A percentile compares a stretch with the other conserved stretches of the same genome.
These are phyloP conservation scores for Drosophila serrata DNA, from an alignment of 1,140 invertebrate species.

Conservation along the genomic window DNA sequence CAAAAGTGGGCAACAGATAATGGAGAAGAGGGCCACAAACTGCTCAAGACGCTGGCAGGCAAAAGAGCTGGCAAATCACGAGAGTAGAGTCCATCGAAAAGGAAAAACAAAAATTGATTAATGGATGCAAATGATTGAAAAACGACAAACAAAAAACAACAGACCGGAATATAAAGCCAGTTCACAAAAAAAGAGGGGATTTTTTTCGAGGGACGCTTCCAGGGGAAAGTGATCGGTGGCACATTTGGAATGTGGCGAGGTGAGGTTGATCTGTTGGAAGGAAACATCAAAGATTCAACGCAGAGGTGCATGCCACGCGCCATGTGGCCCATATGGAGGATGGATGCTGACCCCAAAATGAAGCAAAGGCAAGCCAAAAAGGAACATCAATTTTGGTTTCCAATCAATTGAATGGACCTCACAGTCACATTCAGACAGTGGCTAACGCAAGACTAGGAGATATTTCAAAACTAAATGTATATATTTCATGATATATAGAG, in stretches of 20 bases:
- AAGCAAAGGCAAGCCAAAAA: constrained; percentile 31
- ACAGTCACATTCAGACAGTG: constrained; percentile 23
- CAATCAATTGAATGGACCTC: constrained; percentile 71
- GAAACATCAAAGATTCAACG: constrained; percentile 65
- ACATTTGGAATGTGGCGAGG: background rate
- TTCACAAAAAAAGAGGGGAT: background rate
- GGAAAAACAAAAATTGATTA: constrained; percentile 73
- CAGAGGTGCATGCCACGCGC: constrained; percentile 59
- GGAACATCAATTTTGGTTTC: constrained; percentile 58
- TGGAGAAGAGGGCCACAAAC: constrained; percentile 16
- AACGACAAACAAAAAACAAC: constrained; percentile 59
- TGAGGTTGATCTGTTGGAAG: constrained; percentile 15
- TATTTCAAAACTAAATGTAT: background rate
- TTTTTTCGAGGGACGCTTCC: background rate
- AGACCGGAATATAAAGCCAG: constrained; percentile 34
- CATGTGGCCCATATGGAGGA: constrained; percentile 60
- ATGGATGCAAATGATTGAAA: constrained; percentile 82
- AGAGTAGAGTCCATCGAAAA: constrained; percentile 15
- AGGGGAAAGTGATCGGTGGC: background rate
- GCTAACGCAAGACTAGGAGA: background rate
- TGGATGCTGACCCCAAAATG: constrained; percentile 74
- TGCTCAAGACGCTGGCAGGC: constrained; percentile 24
- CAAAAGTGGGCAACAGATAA: constrained; percentile 46
- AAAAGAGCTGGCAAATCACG: constrained; percentile 5
- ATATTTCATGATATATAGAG: background rate